Evolutionary conservation across 2,888 invertebrate genomes (phyloP).

Genomic region (Sturmia bella): DNA sequence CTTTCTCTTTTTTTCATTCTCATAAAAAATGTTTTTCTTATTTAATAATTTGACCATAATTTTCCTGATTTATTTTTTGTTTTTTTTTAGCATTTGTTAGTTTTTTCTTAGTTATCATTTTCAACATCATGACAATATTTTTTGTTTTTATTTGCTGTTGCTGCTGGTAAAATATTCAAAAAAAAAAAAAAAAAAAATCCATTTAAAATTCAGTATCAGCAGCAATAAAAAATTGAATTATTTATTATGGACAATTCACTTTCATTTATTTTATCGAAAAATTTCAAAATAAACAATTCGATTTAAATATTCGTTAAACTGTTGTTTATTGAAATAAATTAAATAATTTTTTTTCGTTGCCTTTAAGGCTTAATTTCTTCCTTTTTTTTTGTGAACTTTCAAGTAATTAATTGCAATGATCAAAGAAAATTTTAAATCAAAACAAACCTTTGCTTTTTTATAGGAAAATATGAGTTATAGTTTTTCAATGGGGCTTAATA

Average conservation of each 20-base stretch:
- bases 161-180: slow-evolving; percentile 7
- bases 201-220: background rate
- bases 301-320: slow-evolving; percentile 1
- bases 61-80: slow-evolving; percentile 2
- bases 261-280: slow-evolving; percentile 39
- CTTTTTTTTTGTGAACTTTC: background rate
- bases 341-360: background rate
- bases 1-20: slow-evolving; percentile 15
- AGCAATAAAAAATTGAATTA: slow-evolving; percentile 31
- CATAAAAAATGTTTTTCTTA: slow-evolving; percentile 8
- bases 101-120: slow-evolving; percentile 34
- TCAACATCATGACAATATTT: slow-evolving; percentile 50
- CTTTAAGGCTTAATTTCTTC: background rate
- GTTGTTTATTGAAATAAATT: background rate
- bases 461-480: too few species aligned
- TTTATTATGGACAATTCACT: slow-evolving; percentile 45
- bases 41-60: slow-evolving; percentile 17
- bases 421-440: too few species aligned
- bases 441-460: too few species aligned
- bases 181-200: background rate
- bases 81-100: slow-evolving; percentile 27
- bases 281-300: background rate
- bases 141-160: slow-evolving; percentile 12
- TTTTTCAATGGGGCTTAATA: too few species aligned
- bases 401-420: too few species aligned